Evolutionary conservation across 2,113 vertebrate species (phyloP), one percentile per base, ranked within the genome.

Genomic region (Catharus fuscescens): DNA sequence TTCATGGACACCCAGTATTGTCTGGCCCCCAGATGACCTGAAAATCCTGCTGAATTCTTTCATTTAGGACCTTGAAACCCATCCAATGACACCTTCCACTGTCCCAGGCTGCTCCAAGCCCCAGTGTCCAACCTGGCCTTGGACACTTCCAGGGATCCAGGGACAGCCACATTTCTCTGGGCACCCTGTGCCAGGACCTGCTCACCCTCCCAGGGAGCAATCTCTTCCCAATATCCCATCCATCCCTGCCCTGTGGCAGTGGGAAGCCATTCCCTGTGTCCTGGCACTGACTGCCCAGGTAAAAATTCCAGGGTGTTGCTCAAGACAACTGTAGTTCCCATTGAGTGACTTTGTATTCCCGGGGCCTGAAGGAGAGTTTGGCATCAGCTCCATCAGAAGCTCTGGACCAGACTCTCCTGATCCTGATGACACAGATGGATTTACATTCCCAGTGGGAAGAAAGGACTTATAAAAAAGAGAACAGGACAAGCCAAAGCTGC

Each of bases 21-120:
- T 29, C 47, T 42, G 20, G 13, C 28, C n/a, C 47, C 61, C 5
- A 12, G 18, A 1, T 18, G 26, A 45, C 19, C 59, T 61, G 34
- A n/a, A 70, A 70, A 40, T 61, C 72, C 64, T 61, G 10, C n/a
- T 69, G 48, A 31, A 61, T 17, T 5, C 20, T 71, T 52, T 29
- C 16, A 8, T 26, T 15, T 50, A 50, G 24, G 44, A 42, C 19
- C 6, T 31, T 10, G 42, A 60, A 60, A 0, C 36, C 5, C 23
- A n/a, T 6, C 9, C 5, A 14, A 1, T 28, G 0, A 28, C 44
- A 40, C 34, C 24, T 48, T 0, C 64, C 79, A 48, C n/a, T 38
- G 4, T 32, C 62, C 62, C 78, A 67, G 62, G 78, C 10, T 67
- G 78, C 28, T 80, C 78, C 62, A 4, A 66, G 40, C 17, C 62